Base-by-base conservation (phyloP, 2,113 vertebrate genomes). In the Daboia siamensis region DNA sequence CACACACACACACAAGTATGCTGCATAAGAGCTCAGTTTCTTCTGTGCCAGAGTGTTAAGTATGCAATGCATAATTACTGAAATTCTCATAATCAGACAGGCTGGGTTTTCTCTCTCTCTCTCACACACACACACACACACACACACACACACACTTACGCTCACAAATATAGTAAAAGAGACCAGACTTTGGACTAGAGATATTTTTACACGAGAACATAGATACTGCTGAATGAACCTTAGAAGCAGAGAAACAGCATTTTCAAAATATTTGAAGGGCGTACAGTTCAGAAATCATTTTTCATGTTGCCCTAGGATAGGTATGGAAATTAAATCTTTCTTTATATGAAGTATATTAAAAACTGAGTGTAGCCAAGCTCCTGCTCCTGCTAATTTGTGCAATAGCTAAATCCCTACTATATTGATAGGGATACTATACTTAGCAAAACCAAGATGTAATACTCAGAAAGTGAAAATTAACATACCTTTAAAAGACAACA, bases 61-160 rank as follows among this genome's bases (percentile, higher is more conserved):
- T 88, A 96, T 54, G 95, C 90, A 92, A 51, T 51, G 57, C 0
- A 3, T 91, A 95, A 92, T 59, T 87, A 69, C 88, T 88, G 57
- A 93, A 85, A 20, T 93, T 90, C 93, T 94, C 74, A 94, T 95
- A 96, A 91, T 94, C 95, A 95, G 87, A 91, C 12, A 80, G 59
- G 48, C 90, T 59, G 29, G 61, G 80, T 86, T 94, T 84, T 84
- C n/a, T n/a, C n/a, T n/a, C n/a, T n/a, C n/a, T n/a, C n/a, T n/a
- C n/a, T n/a, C 17, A 51, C 90, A 94, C 39, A 48, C 0, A 0
- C 88, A 33, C 87, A 94, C 93, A 69, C 94, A 93, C 44, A 88
- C 7, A 44, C 86, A 94, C 33, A 46, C 0, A 0, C 89, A 55
- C 88, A 94, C 93, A 56, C 93, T 39, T 39, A 39, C 2, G 39